Evolutionary conservation across 2,113 vertebrate genomes (phyloP).

Genomic region (Turnix velox): DNA sequence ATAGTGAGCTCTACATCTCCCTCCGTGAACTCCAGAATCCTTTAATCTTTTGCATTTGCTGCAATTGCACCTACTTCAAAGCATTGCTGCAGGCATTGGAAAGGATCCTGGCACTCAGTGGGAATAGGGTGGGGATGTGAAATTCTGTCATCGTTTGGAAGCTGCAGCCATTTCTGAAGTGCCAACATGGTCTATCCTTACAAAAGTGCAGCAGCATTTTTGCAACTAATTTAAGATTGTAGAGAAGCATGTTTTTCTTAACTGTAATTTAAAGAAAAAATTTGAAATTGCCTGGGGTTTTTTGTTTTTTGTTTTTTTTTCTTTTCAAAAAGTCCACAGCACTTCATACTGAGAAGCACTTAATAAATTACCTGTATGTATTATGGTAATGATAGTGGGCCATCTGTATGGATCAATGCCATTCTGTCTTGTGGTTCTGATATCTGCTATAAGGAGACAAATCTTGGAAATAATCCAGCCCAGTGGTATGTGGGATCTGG

Average conservation of each 20-base stretch:
- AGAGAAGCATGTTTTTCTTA: background rate
- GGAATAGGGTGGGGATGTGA: conserved; percentile 44
- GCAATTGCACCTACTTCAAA: conserved; percentile 57
- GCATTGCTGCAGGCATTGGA: conserved; percentile 51
- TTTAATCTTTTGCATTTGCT: conserved; percentile 62
- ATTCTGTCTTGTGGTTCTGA: background rate
- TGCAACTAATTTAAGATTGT: background rate
- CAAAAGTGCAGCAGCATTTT: conserved; percentile 5
- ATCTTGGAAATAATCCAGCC: background rate
- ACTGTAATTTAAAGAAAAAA: no score
- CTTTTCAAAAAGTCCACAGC: background rate
- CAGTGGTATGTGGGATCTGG: background rate
- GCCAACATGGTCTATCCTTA: conserved; percentile 13
- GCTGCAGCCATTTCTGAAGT: conserved; percentile 30
- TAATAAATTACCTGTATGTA: background rate
- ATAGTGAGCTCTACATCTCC: conserved; percentile 8
- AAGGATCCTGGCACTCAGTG: conserved; percentile 20
- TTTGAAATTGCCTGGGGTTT: no score
- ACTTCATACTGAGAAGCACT: background rate
- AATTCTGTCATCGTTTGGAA: conserved; percentile 52
- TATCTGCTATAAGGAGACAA: background rate
- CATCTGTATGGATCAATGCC: background rate
- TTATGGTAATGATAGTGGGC: background rate
- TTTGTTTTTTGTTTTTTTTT: no score
- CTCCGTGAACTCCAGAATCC: conserved; percentile 8